Conservation (phyloP, 2,113 vertebrate species). For the Leptodactylus fuscus region DNA sequence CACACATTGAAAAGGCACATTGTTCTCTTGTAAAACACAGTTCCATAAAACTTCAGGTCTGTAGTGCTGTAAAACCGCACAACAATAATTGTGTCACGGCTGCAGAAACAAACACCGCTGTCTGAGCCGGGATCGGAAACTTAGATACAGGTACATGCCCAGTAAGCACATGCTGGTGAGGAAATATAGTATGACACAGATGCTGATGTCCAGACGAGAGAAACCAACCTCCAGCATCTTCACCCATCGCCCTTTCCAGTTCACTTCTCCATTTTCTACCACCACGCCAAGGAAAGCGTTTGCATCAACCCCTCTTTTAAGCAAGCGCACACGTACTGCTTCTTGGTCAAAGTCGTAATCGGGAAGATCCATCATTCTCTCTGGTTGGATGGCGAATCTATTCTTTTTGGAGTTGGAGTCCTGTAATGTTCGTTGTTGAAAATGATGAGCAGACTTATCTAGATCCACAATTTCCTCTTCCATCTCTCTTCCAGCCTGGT, state of each 20-base stretch:
- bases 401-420: constrained; percentile 64
- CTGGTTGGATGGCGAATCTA: constrained; percentile 62
- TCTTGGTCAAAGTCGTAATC: constrained; percentile 58
- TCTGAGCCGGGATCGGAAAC: constrained; percentile 72
- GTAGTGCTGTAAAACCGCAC: neutral
- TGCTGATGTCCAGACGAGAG: constrained; percentile 87
- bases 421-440: constrained; percentile 76
- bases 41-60: neutral
- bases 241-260: constrained; percentile 74
- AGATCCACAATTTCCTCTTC: constrained; percentile 84
- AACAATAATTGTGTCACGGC: neutral
- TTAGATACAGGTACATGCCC: constrained; percentile 87
- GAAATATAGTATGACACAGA: constrained; percentile 86
- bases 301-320: constrained; percentile 67
- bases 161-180: constrained; percentile 87
- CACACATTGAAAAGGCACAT: constrained; percentile 11
- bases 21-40: constrained; percentile 4
- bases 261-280: neutral
- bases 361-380: constrained; percentile 5
- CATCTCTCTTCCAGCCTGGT: constrained; percentile 39
- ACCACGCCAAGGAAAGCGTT: constrained; percentile 60
- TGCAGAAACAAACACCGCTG: constrained; percentile 1
- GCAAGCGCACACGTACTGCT: constrained; percentile 56
- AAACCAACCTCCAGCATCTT: constrained; percentile 82
- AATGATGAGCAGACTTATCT: constrained; percentile 82